Conservation (phyloP, 1,140 invertebrate genomes). For the Papilio machaon region DNA sequence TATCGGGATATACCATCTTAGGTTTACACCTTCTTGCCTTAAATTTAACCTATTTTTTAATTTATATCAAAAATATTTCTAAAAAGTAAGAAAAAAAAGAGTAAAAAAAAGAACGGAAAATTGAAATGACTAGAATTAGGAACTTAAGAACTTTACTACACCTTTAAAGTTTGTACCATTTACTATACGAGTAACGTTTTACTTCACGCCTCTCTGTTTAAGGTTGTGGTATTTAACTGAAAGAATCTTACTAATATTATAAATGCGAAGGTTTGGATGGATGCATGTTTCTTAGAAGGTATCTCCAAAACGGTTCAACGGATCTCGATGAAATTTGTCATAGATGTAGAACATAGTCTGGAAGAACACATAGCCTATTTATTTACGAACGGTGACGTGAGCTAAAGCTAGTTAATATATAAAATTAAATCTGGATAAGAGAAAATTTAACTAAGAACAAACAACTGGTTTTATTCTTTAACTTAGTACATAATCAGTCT, state of each 20-base stretch:
- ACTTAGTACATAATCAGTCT: too few species aligned
- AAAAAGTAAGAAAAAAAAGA: background rate
- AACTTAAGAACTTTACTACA: background rate
- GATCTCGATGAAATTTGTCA: too few species aligned
- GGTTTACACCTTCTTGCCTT: slow-evolving; percentile 88
- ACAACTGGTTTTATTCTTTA: too few species aligned
- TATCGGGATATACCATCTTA: slow-evolving; percentile 84
- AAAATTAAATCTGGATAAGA: background rate
- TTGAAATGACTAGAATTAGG: background rate
- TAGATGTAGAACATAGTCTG: too few species aligned
- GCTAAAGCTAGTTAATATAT: background rate
- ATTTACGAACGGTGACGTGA: too few species aligned
- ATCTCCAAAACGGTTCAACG: too few species aligned
- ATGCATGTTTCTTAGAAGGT: too few species aligned
- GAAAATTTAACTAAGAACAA: too few species aligned
- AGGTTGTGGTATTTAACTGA: background rate
- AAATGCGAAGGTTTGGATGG: too few species aligned
- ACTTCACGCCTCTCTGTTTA: background rate
- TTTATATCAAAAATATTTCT: background rate
- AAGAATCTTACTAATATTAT: background rate
- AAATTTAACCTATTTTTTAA: slow-evolving; percentile 16
- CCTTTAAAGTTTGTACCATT: background rate
- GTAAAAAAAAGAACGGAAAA: background rate
- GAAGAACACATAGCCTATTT: too few species aligned
- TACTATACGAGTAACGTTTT: background rate